Percentiles rank a stretch among this genome's conserved stretches.
phyloP scores from a whole-genome alignment of 2,113 vertebrate species.

The Carassius gibelio region DNA sequence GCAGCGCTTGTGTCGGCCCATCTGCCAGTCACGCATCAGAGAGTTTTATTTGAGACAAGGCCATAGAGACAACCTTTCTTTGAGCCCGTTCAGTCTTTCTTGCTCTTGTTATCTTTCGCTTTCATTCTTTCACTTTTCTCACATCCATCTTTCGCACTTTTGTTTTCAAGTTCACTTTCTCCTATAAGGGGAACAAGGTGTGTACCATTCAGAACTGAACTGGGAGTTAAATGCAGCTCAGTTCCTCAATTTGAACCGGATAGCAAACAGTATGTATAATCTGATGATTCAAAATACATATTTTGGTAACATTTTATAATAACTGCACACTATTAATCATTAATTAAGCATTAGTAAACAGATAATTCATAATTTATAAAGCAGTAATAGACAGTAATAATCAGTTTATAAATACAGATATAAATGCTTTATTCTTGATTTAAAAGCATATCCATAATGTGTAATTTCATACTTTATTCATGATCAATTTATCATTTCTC shows the following conservation, averaged over 20 bases:
- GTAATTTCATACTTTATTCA: no score
- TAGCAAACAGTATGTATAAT: neutral
- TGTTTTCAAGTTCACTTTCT: slow-evolving; percentile 37
- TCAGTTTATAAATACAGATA: no score
- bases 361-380: no score
- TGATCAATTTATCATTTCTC: no score
- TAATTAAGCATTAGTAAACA: no score
- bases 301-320: no score
- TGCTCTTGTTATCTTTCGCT: slow-evolving; percentile 47
- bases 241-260: neutral
- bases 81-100: slow-evolving; percentile 60
- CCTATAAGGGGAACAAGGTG: slow-evolving; percentile 8
- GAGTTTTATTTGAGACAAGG: slow-evolving; percentile 37
- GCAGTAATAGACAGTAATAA: no score
- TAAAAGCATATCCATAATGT: no score
- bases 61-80: slow-evolving; percentile 22
- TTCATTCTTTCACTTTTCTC: neutral
- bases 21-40: slow-evolving; percentile 45
- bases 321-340: no score
- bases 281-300: no score
- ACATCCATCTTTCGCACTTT: neutral
- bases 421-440: no score
- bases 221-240: neutral
- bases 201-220: neutral
- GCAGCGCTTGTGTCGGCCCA: slow-evolving; percentile 45